Percentiles rank a stretch among this genome's conserved stretches.
These are phyloP conservation scores for Zaprionus ghesquierei DNA, from an alignment of 1,140 invertebrate genomes.

Conservation along the genomic window DNA sequence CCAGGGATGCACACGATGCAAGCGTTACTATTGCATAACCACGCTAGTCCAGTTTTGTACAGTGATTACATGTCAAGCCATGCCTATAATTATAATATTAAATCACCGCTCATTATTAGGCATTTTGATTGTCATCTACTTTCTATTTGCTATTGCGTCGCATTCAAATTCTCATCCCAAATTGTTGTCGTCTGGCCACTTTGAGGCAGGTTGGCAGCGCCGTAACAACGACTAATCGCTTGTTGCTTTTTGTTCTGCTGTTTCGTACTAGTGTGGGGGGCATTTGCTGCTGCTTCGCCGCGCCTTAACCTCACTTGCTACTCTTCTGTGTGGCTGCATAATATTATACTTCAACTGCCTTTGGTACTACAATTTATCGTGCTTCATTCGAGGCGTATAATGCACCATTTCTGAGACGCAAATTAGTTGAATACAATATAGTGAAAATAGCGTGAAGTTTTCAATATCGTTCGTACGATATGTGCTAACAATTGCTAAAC, in stretches of 20 bases:
- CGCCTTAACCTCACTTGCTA: slow-evolving; percentile 53
- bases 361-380: slow-evolving; percentile 20
- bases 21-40: slow-evolving; percentile 42
- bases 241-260: slow-evolving; percentile 45
- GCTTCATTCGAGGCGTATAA: slow-evolving; percentile 42
- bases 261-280: slow-evolving; percentile 49
- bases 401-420: slow-evolving; percentile 32
- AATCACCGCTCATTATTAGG: not conserved
- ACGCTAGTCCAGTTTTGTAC: not conserved
- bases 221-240: slow-evolving; percentile 22
- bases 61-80: not conserved
- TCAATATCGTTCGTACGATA: slow-evolving; percentile 10
- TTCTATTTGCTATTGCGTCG: slow-evolving; percentile 33
- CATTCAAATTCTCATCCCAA: slow-evolving; percentile 15
- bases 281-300: slow-evolving; percentile 27
- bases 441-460: slow-evolving; percentile 32
- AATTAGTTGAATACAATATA: slow-evolving; percentile 1
- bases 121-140: not conserved
- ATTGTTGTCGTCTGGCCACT: not conserved
- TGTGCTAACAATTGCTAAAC: slow-evolving; percentile 9
- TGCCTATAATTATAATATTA: not conserved
- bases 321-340: slow-evolving; percentile 43
- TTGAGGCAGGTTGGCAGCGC: slow-evolving; percentile 34
- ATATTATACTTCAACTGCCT: slow-evolving; percentile 43
- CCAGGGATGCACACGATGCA: slow-evolving; percentile 41